phyloP scores from a whole-genome alignment of 2,888 invertebrate genomes.

The Agonopterix subpropinquella region DNA sequence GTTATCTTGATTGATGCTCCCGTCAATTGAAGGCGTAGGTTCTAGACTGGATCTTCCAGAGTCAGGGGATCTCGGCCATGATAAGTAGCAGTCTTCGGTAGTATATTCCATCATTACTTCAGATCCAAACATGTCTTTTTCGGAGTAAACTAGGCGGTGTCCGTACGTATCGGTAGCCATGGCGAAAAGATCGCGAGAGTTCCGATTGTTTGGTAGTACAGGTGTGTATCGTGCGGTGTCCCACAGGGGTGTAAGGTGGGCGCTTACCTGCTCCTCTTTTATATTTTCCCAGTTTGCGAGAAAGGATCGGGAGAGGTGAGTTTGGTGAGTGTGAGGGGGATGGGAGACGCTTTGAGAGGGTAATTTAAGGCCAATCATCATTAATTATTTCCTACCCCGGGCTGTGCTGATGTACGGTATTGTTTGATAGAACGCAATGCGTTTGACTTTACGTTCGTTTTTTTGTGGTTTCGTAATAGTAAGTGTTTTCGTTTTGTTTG shows the following conservation, averaged over 20 bases:
- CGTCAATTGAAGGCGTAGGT: conserved; percentile 72
- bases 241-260: conserved; percentile 54
- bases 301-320: conserved; percentile 34
- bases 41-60: conserved; percentile 70
- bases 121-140: conserved; percentile 62
- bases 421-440: conserved; percentile 29
- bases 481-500: neutral
- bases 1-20: conserved; percentile 59
- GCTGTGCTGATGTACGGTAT: conserved; percentile 46
- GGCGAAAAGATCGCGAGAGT: conserved; percentile 19
- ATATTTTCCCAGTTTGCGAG: conserved; percentile 59
- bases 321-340: conserved; percentile 38
- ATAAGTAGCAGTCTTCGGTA: conserved; percentile 59
- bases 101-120: conserved; percentile 66
- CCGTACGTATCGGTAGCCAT: conserved; percentile 73
- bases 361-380: conserved; percentile 75
- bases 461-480: conserved; percentile 2
- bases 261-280: conserved; percentile 62
- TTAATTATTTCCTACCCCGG: conserved; percentile 67
- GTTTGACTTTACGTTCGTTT: conserved; percentile 25
- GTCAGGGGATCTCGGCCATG: conserved; percentile 69
- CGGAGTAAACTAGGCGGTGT: conserved; percentile 59
- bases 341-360: conserved; percentile 47
- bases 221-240: conserved; percentile 49
- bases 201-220: conserved; percentile 20